phyloP scores from a whole-genome alignment of 2,113 vertebrate genomes.

The Vulpes vulpes region DNA sequence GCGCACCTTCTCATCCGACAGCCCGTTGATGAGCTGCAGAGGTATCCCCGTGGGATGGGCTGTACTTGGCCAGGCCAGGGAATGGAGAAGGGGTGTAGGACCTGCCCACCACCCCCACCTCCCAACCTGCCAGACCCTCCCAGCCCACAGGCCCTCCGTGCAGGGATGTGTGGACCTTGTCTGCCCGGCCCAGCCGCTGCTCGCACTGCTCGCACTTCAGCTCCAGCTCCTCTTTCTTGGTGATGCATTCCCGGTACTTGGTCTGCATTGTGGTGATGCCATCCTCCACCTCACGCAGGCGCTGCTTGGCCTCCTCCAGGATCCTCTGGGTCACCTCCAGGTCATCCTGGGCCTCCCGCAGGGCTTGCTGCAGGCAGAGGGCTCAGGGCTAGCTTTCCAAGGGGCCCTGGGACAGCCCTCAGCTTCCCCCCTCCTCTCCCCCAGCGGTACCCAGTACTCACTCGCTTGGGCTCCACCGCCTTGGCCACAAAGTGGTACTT shows the following conservation, averaged over 20 bases:
- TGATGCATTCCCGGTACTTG: slow-evolving; percentile 91
- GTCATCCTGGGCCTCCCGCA: slow-evolving; percentile 92
- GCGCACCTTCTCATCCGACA: slow-evolving; percentile 94
- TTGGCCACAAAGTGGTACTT: slow-evolving; percentile 94
- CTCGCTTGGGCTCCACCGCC: slow-evolving; percentile 93
- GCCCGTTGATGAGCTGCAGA: slow-evolving; percentile 92
- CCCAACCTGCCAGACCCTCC: neutral
- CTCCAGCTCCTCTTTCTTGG: slow-evolving; percentile 94
- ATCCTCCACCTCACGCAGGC: slow-evolving; percentile 88
- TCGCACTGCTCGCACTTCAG: slow-evolving; percentile 93
- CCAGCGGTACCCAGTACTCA: slow-evolving; percentile 80
- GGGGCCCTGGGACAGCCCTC: neutral
- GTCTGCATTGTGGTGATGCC: slow-evolving; percentile 91
- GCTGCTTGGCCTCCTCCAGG: slow-evolving; percentile 91
- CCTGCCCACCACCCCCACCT: neutral
- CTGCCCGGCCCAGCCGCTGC: slow-evolving; percentile 89
- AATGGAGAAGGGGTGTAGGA: neutral
- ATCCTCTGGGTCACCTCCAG: slow-evolving; percentile 89
- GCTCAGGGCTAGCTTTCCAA: neutral
- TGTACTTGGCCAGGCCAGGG: neutral
- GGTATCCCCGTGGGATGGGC: neutral
- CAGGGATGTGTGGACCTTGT: slow-evolving; percentile 86
- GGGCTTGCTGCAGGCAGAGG: slow-evolving; percentile 88
- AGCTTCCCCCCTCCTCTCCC: neutral
- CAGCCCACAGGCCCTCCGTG: fast-evolving